phyloP scores from a whole-genome alignment of 1,140 invertebrate species.

The Steinernema feltiae region DNA sequence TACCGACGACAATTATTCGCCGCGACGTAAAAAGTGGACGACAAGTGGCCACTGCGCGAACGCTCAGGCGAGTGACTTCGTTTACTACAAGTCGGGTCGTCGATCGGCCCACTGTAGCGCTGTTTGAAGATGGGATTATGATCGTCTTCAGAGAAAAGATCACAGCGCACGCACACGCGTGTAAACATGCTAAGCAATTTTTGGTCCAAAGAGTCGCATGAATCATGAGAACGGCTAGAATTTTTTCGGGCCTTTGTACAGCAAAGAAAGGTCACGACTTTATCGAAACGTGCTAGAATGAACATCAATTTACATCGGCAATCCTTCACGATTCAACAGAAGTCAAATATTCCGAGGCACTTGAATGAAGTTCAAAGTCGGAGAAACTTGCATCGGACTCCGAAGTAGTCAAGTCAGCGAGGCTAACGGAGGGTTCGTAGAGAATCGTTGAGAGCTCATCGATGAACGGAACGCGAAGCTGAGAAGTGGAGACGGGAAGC shows the following conservation, averaged over 20 bases:
- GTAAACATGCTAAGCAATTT: not conserved
- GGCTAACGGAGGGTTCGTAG: not conserved
- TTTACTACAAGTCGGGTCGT: not conserved
- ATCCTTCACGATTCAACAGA: not conserved
- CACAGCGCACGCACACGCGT: not conserved
- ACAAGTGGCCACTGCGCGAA: not conserved
- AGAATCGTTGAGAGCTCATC: not conserved
- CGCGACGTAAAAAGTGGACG: not conserved
- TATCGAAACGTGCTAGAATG: no score
- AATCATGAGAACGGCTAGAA: not conserved
- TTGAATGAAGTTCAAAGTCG: not conserved
- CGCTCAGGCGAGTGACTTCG: not conserved
- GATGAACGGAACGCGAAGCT: not conserved
- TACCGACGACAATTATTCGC: not conserved
- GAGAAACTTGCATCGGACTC: not conserved
- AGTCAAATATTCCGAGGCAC: not conserved
- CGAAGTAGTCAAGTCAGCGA: no score
- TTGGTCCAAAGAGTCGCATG: not conserved
- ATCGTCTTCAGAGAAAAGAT: not conserved
- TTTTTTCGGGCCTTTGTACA: not conserved
- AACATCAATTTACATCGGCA: not conserved
- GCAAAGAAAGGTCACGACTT: not conserved
- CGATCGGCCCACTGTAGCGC: not conserved
- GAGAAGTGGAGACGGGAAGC: not conserved
- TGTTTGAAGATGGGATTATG: not conserved